A percentile compares a stretch with the other conserved stretches of the same genome.
Conservation (phyloP, 2,888 invertebrate genomes). For the Microctonus hyperodae region DNA sequence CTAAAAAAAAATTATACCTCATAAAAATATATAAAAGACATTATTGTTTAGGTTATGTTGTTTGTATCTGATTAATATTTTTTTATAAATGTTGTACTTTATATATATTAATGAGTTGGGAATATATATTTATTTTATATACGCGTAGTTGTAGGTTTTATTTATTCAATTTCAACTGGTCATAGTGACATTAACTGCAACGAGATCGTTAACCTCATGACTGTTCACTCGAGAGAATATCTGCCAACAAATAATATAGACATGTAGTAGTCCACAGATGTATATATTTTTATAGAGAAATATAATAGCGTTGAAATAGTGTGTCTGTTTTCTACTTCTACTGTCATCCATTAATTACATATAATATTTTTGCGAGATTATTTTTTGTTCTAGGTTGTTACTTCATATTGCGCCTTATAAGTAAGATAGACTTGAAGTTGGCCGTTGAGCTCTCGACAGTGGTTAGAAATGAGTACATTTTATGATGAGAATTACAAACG, state of each 20-base stretch:
- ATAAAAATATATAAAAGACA: too few species aligned
- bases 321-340: background rate
- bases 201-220: conserved; percentile 32
- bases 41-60: too few species aligned
- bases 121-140: too few species aligned
- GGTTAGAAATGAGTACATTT: background rate
- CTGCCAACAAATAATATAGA: conserved; percentile 20
- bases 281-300: conserved; percentile 8
- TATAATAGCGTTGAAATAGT: conserved; percentile 2
- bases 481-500: background rate
- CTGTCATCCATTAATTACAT: too few species aligned
- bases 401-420: background rate
- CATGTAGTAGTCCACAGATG: background rate
- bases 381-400: conserved; percentile 22
- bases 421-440: background rate
- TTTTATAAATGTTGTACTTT: too few species aligned
- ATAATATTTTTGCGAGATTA: conserved; percentile 29
- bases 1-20: background rate
- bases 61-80: too few species aligned
- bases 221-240: conserved; percentile 16
- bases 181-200: conserved; percentile 21
- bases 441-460: background rate
- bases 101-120: too few species aligned
- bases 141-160: background rate
- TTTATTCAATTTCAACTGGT: conserved; percentile 25